Percentiles rank a stretch among this genome's conserved stretches.
These are phyloP conservation scores for Gadopsis bispinosus DNA, from an alignment of 2,797 vertebrate species.

Conservation along the genomic window DNA sequence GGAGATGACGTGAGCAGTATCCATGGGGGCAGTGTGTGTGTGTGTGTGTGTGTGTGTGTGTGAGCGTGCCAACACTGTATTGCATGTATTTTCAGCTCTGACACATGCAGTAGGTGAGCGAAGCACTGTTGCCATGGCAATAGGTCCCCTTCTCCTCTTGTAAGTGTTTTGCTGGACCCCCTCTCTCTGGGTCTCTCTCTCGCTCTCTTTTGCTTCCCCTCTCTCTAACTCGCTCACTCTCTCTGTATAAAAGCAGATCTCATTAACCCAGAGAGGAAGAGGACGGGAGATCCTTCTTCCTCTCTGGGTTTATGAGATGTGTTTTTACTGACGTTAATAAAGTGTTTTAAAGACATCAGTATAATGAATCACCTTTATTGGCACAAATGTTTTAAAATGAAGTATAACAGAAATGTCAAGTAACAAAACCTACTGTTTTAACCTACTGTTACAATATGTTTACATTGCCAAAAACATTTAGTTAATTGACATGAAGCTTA, in stretches of 20 bases:
- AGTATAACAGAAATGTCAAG: background rate
- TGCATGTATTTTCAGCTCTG: slow-evolving; percentile 71
- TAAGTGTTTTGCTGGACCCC: slow-evolving; percentile 36
- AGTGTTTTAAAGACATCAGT: background rate
- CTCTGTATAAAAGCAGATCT: background rate
- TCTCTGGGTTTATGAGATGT: slow-evolving; percentile 15
- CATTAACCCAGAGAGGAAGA: too few species aligned
- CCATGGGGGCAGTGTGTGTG: slow-evolving; percentile 46
- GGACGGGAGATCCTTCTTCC: background rate
- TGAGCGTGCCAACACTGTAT: slow-evolving; percentile 22
- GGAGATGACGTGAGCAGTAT: slow-evolving; percentile 63
- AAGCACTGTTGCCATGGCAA: slow-evolving; percentile 80
- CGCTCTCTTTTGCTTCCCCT: background rate
- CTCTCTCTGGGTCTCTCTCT: background rate
- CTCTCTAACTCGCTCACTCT: background rate
- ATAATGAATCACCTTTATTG: background rate
- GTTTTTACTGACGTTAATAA: background rate
- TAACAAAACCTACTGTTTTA: too few species aligned
- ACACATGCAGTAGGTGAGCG: slow-evolving; percentile 63
- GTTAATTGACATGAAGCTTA: background rate
- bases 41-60: slow-evolving; percentile 12
- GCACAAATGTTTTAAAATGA: background rate
- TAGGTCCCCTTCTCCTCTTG: slow-evolving; percentile 53
- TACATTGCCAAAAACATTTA: background rate
- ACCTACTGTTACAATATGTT: background rate